Percentiles rank a stretch among this genome's conserved stretches.
These are phyloP conservation scores for Heliconius hortense DNA, from an alignment of 2,888 invertebrate species.

Conservation along the genomic window DNA sequence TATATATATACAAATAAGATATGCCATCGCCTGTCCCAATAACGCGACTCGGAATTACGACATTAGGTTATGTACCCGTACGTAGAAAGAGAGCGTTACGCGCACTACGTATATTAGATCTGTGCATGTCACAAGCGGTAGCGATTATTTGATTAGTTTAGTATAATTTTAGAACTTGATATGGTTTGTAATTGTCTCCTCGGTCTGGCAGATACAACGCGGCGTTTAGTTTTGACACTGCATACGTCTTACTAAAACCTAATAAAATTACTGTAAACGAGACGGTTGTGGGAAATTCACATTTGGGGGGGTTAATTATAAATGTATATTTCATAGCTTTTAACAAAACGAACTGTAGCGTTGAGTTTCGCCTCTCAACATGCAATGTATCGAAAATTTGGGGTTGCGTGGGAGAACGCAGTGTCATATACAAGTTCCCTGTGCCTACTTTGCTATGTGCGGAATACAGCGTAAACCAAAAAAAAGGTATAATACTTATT, in stretches of 20 bases:
- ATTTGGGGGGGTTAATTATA: too few species aligned
- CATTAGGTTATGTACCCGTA: slow-evolving; percentile 45
- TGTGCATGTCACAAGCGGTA: slow-evolving; percentile 31
- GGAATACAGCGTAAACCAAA: background rate
- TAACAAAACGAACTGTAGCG: too few species aligned
- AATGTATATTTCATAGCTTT: too few species aligned
- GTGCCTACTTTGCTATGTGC: background rate
- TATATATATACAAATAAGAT: slow-evolving; percentile 21
- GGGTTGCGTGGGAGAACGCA: too few species aligned
- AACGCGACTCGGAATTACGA: slow-evolving; percentile 44
- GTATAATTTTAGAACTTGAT: background rate
- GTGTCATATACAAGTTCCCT: background rate
- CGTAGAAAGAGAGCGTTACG: slow-evolving; percentile 51
- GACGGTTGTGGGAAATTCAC: too few species aligned
- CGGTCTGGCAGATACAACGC: too few species aligned
- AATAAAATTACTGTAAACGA: too few species aligned
- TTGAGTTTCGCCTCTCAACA: too few species aligned
- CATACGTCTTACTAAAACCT: too few species aligned
- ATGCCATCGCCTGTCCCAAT: slow-evolving; percentile 37
- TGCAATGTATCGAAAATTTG: too few species aligned
- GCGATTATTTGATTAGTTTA: slow-evolving; percentile 16
- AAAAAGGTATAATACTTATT: background rate
- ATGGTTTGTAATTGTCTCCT: background rate
- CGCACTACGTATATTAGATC: slow-evolving; percentile 43
- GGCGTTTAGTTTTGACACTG: too few species aligned